A percentile compares a stretch with the other conserved stretches of the same genome.
Evolutionary conservation across 1,140 invertebrate species (phyloP).

Genomic region (Pachyrhynchus sulphureomaculatus): DNA sequence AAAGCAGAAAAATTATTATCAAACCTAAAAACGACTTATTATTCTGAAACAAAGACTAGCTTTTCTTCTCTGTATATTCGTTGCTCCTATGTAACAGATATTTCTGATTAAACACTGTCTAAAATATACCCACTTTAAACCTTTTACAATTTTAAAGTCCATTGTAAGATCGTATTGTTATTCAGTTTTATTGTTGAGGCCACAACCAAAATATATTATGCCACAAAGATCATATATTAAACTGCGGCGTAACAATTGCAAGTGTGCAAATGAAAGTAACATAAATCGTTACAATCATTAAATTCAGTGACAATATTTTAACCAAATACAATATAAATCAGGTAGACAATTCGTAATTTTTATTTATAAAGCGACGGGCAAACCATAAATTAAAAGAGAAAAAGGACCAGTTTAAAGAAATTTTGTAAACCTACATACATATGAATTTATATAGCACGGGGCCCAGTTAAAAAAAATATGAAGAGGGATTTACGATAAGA

Average conservation of each 20-base stretch:
- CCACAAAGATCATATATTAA: slow-evolving; percentile 25
- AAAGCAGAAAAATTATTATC: too few species aligned
- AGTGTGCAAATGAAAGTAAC: slow-evolving; percentile 32
- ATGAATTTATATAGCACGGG: too few species aligned
- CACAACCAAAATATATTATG: slow-evolving; percentile 11
- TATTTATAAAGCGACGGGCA: slow-evolving; percentile 18
- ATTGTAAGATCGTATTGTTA: slow-evolving; percentile 19
- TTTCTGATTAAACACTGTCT: slow-evolving; percentile 3
- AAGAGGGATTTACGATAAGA: too few species aligned
- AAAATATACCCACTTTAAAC: slow-evolving; percentile 13
- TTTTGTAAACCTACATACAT: too few species aligned
- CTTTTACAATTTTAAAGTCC: slow-evolving; percentile 17
- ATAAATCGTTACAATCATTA: slow-evolving; percentile 28
- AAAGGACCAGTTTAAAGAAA: too few species aligned
- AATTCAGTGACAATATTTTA: slow-evolving; percentile 31
- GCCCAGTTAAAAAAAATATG: too few species aligned
- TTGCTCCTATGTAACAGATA: too few species aligned
- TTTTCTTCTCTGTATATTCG: too few species aligned
- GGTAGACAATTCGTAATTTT: slow-evolving; percentile 22
- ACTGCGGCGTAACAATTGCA: slow-evolving; percentile 25
- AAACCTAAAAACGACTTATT: too few species aligned
- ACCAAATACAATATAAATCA: slow-evolving; percentile 30
- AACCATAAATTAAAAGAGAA: slow-evolving; percentile 15
- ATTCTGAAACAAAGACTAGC: too few species aligned
- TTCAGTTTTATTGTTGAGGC: slow-evolving; percentile 6